Base-by-base conservation (phyloP, 2,888 invertebrate species). In the Formica aserva region DNA sequence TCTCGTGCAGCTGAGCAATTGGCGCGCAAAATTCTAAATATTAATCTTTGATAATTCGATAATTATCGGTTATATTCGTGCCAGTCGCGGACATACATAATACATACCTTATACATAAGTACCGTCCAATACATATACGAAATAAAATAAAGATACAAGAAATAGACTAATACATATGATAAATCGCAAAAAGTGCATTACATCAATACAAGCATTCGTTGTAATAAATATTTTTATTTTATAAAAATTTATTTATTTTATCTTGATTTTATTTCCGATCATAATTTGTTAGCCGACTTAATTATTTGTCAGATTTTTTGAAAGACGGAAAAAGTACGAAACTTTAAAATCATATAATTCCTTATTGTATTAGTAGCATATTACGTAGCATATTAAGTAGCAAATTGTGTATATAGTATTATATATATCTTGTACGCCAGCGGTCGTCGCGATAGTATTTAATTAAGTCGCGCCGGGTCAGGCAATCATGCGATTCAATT, bases 401-500 rank as follows among this genome's bases (percentile, higher is more conserved):
- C 22, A 48, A 15, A 65, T 32, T 62, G 8, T n/a, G n/a, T n/a
- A 48, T n/a, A 48, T 8, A 48, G 8, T 48, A 48, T 48, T 52
- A 8, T n/a, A 66, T 15, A 41, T 72, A 55, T 71, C 0, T 11
- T 29, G 29, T 29, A 0, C 22, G 26, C 45, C n/a, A 26, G 15
- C 18, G 5, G 35, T 60, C 45, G 45, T 60, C 45, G 13, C 5
- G 22, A 35, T 48, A 60, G 13, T 74, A 80, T 80, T 80, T 75
- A 80, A 80, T 80, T 80, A 80, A 74, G 45, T 18, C 60, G 35
- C 75, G 45, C 13, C 75, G 60, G 75, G 78, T 80, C 78, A 80
- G 76, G 29, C 78, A 80, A 80, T 60, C 76, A 45, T 41, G 57
- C 83, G 78, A 75, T 83, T 83, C 57, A 84, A 48, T 75, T 83